Evolutionary conservation across 2,113 vertebrate species (phyloP).

Genomic region (Myiozetetes cayanensis): DNA sequence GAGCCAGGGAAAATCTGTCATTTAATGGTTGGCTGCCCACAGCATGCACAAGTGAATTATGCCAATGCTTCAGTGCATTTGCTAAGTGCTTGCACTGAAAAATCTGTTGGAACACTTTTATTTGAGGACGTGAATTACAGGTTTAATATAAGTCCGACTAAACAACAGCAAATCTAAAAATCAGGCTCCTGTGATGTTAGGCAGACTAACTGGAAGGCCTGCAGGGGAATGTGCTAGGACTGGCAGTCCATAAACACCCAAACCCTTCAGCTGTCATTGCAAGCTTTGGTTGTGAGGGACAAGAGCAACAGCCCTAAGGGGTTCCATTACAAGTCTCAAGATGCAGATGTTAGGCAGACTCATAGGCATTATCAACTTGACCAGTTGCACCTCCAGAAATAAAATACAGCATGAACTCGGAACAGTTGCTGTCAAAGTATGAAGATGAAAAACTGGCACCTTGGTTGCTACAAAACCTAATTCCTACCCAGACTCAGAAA

Average conservation of each 20-base stretch:
- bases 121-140: neutral
- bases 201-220: neutral
- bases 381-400: neutral
- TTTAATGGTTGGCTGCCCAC: slow-evolving; percentile 49
- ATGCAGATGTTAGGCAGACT: neutral
- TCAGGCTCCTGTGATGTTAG: neutral
- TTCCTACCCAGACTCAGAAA: neutral
- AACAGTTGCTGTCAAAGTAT: neutral
- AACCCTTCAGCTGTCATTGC: neutral
- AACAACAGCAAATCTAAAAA: slow-evolving; percentile 19
- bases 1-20: slow-evolving; percentile 36
- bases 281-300: neutral
- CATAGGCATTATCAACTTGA: neutral
- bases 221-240: neutral
- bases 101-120: neutral
- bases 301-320: neutral
- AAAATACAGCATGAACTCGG: neutral
- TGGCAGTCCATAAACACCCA: neutral
- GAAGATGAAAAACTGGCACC: neutral
- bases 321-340: neutral
- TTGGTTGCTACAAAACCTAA: neutral
- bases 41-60: slow-evolving; percentile 48
- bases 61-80: slow-evolving; percentile 13
- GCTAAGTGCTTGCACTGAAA: slow-evolving; percentile 16
- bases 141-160: neutral